Conservation (phyloP, 2,113 vertebrate species). For the Oncorhynchus clarkii region DNA sequence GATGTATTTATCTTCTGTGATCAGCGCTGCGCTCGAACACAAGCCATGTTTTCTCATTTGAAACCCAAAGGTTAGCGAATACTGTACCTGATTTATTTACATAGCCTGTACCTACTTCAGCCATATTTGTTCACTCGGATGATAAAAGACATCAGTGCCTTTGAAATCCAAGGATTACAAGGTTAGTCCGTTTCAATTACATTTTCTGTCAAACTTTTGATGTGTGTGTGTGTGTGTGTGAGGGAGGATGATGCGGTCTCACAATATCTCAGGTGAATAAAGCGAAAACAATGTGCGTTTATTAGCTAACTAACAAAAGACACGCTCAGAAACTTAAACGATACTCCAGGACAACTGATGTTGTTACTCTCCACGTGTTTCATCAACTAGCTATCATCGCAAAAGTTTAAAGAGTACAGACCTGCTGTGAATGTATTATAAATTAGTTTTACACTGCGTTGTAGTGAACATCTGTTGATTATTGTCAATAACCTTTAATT, state of each 20-base stretch:
- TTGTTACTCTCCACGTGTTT: not conserved
- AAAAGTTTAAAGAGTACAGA: not conserved
- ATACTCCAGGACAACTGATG: not conserved
- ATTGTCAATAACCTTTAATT: slow-evolving; percentile 58
- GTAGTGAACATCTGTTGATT: slow-evolving; percentile 30
- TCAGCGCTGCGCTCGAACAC: slow-evolving; percentile 75
- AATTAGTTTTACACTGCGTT: slow-evolving; percentile 12
- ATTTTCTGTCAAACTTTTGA: slow-evolving; percentile 67
- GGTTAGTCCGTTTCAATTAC: slow-evolving; percentile 61
- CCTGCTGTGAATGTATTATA: not conserved
- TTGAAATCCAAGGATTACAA: slow-evolving; percentile 56
- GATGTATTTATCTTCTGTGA: slow-evolving; percentile 71
- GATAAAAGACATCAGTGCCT: slow-evolving; percentile 43
- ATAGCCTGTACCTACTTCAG: slow-evolving; percentile 55
- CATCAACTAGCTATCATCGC: not conserved
- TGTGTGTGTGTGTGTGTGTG: slow-evolving; percentile 40
- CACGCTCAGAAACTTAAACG: slow-evolving; percentile 10
- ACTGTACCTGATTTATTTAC: slow-evolving; percentile 66
- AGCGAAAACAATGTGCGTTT: slow-evolving; percentile 73
- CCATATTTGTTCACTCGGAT: slow-evolving; percentile 43
- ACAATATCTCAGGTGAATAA: slow-evolving; percentile 49
- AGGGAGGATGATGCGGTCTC: slow-evolving; percentile 66
- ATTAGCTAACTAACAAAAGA: slow-evolving; percentile 67
- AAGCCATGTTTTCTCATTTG: slow-evolving; percentile 82
- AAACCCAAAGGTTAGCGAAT: slow-evolving; percentile 75